phyloP scores from a whole-genome alignment of 2,888 invertebrate genomes.

The Synergus laeviventris region DNA sequence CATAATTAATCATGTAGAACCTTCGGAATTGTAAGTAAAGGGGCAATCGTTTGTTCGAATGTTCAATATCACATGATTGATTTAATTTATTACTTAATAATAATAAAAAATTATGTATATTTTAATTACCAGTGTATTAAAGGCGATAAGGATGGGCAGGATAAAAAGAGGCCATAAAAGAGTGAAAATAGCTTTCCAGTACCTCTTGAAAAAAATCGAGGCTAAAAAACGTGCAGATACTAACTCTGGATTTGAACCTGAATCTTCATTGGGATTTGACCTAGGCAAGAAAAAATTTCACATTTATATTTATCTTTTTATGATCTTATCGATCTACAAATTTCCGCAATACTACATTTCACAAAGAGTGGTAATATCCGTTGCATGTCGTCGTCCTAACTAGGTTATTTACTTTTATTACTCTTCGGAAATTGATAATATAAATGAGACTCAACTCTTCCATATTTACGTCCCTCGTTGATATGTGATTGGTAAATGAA shows the following conservation, averaged over 20 bases:
- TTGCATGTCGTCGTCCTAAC: background rate
- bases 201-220: constrained; percentile 78
- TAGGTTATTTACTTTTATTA: background rate
- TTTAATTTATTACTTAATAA: background rate
- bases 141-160: constrained; percentile 81
- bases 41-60: too few species aligned
- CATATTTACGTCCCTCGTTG: background rate
- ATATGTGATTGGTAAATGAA: background rate
- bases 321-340: background rate
- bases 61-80: too few species aligned
- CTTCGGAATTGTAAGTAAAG: too few species aligned
- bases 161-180: constrained; percentile 82
- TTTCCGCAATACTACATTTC: background rate
- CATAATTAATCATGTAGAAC: background rate
- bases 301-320: background rate
- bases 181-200: constrained; percentile 85
- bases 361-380: background rate
- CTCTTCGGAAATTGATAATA: background rate
- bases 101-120: background rate
- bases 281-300: background rate
- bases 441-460: background rate
- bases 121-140: constrained; percentile 63
- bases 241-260: background rate
- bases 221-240: background rate
- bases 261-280: background rate